Conservation (phyloP, 1,140 invertebrate genomes). For the Drosophila miranda region DNA sequence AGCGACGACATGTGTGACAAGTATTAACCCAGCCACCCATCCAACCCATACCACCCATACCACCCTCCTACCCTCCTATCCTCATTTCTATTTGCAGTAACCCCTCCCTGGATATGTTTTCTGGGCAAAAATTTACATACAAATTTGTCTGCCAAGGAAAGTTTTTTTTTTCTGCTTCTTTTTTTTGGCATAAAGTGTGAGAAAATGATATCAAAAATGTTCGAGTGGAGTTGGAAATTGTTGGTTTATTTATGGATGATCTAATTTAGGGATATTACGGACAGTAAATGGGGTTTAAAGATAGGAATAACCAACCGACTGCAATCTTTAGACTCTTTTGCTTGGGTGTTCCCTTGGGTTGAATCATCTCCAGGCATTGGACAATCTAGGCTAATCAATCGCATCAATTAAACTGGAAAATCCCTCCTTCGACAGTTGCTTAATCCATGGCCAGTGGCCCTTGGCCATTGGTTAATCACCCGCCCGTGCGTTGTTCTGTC, state of each 20-base stretch:
- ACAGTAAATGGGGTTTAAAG: neutral
- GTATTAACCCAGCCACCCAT: conserved; percentile 41
- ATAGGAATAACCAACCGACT: too few species aligned
- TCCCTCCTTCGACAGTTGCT: neutral
- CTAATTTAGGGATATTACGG: neutral
- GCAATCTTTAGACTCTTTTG: too few species aligned
- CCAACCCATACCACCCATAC: neutral
- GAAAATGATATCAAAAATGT: conserved; percentile 33
- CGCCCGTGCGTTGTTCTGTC: neutral
- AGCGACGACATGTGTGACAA: conserved; percentile 74
- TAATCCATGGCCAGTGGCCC: neutral
- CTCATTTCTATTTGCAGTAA: neutral
- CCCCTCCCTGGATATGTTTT: conserved; percentile 27
- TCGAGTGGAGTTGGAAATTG: neutral
- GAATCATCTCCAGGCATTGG: neutral
- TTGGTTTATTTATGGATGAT: neutral
- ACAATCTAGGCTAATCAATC: conserved; percentile 2
- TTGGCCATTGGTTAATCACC: conserved; percentile 7
- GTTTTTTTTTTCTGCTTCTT: conserved; percentile 1
- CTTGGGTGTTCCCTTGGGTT: neutral
- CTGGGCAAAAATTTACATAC: conserved; percentile 67
- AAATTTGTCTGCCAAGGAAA: conserved; percentile 67
- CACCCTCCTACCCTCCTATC: neutral
- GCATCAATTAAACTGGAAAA: neutral
- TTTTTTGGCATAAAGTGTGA: conserved; percentile 39